Conservation (phyloP, 2,113 vertebrate genomes). For the Saguinus imperator region DNA sequence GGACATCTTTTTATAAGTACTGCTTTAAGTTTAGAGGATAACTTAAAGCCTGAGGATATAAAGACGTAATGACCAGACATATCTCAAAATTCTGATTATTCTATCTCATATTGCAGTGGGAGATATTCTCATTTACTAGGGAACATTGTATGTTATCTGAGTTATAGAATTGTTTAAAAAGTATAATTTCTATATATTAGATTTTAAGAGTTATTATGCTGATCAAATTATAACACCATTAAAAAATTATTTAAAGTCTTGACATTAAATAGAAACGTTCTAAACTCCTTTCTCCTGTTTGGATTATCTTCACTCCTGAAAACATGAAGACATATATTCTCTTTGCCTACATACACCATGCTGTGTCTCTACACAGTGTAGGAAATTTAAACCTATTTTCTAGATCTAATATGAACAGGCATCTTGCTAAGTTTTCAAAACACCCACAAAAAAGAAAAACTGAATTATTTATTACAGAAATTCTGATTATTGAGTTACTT, state of each 20-base stretch:
- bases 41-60: not conserved
- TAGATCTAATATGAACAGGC: not conserved
- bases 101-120: not conserved
- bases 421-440: not conserved
- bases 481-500: slow-evolving; percentile 39
- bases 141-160: not conserved
- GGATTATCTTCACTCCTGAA: not conserved
- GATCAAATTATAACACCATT: not conserved
- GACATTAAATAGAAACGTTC: not conserved
- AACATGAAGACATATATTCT: not conserved
- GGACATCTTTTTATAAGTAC: not conserved
- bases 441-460: not conserved
- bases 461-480: not conserved
- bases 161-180: not conserved
- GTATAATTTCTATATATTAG: not conserved
- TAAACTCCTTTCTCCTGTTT: not conserved
- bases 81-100: not conserved
- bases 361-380: not conserved
- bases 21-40: not conserved
- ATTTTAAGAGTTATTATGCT: slow-evolving; percentile 7
- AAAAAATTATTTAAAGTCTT: not conserved
- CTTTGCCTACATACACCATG: not conserved
- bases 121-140: not conserved
- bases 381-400: not conserved
- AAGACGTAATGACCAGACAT: not conserved